phyloP scores from a whole-genome alignment of 2,888 invertebrate species.

The Dryobotodes eremita region DNA sequence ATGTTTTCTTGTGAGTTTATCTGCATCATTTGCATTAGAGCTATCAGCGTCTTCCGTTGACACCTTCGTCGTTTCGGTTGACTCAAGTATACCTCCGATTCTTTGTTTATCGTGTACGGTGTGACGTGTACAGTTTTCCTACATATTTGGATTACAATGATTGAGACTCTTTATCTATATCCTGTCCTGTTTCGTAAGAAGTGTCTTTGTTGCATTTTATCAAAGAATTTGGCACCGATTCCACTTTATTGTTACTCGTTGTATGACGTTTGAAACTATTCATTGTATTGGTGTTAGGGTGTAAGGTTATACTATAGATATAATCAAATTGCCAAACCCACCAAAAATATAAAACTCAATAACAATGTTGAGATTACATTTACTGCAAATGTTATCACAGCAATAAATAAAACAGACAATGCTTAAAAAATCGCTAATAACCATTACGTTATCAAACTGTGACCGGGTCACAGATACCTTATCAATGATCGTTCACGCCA shows the following conservation, averaged over 20 bases:
- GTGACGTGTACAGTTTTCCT: slow-evolving; percentile 15
- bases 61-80: slow-evolving; percentile 8
- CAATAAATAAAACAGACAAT: slow-evolving; percentile 30
- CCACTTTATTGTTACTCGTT: slow-evolving; percentile 28
- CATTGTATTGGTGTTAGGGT: not conserved
- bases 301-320: not conserved
- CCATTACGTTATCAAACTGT: slow-evolving; percentile 60
- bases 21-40: slow-evolving; percentile 51
- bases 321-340: not conserved
- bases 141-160: slow-evolving; percentile 52
- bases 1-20: slow-evolving; percentile 52
- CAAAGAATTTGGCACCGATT: slow-evolving; percentile 42
- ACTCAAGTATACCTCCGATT: slow-evolving; percentile 17
- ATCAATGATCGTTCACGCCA: slow-evolving; percentile 75
- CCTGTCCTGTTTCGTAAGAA: slow-evolving; percentile 12
- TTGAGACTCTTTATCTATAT: slow-evolving; percentile 18
- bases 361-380: slow-evolving; percentile 30
- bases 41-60: slow-evolving; percentile 44
- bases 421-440: slow-evolving; percentile 38
- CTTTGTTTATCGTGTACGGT: slow-evolving; percentile 46
- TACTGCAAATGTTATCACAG: slow-evolving; percentile 33
- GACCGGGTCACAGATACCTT: slow-evolving; percentile 79
- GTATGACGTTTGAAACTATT: not conserved
- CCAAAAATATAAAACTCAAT: slow-evolving; percentile 13
- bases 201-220: slow-evolving; percentile 31